Base-by-base conservation (phyloP, 2,888 invertebrate species). In the Orthonychiurus folsomi region DNA sequence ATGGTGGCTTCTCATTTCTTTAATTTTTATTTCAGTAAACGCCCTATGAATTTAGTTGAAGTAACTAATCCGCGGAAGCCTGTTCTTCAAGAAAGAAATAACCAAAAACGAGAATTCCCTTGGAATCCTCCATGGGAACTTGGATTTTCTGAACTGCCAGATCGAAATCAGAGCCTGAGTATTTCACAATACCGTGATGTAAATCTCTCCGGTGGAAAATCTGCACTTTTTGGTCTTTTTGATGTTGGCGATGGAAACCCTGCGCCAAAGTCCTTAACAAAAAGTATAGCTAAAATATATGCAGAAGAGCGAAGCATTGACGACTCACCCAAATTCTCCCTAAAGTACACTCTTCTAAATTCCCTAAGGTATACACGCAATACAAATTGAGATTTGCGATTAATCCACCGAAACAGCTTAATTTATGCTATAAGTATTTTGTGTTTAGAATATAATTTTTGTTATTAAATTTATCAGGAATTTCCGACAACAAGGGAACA, bases 141-240 rank as follows among this genome's bases (percentile, higher is more conserved):
- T 28, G 91, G 90, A 0, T 91, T 91, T 77, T 88, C 90, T 0
- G 91, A 91, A 79, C 87, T 89, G 15, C 85, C 89, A 0, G 89
- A 89, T 37, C 83, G 82, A 27, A 70, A 70, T 61, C 64, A 69
- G 56, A 61, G 63, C 18, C 54, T 72, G 28, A 68, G 66, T 55
- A 69, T 72, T 2, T 69, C 70, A 3, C 72, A 72, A 55, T 72
- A 70, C 59, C 37, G 72, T n/a, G 72, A 72, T 59, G 66, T 70
- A 2, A 72, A 72, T 63, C 47, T 72, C 3, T 63, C 68, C 0
- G 64, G 67, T 50, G 72, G 87, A 72, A 83, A 84, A 54, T 89
- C 89, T 78, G 89, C 87, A 0, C 79, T 91, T 0, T 87, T 90
- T 74, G 90, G 89, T 24, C 83, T 91, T 72, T 89, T 91, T 73